These are phyloP conservation scores for Naso thynnoides DNA, from an alignment of 2,797 vertebrate genomes.

Conservation along the genomic window DNA sequence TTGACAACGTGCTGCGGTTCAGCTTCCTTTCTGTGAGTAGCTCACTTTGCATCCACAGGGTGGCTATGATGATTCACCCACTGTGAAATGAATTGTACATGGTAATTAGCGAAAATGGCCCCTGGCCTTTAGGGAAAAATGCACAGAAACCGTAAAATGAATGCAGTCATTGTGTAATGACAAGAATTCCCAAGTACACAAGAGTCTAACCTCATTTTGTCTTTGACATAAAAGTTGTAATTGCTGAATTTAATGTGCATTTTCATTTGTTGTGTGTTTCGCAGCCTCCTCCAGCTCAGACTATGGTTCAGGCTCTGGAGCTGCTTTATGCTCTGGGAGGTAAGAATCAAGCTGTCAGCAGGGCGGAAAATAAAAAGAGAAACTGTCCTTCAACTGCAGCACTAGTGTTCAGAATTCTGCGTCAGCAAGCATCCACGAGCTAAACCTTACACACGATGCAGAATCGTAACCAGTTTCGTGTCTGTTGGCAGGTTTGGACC, in stretches of 20 bases:
- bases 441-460: constrained; percentile 10
- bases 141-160: constrained; percentile 33
- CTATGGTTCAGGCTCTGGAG: constrained; percentile 99
- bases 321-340: constrained; percentile 97
- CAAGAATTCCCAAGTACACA: not conserved
- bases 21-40: constrained; percentile 94
- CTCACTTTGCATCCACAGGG: constrained; percentile 43
- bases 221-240: constrained; percentile 13
- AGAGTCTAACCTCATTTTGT: constrained; percentile 10
- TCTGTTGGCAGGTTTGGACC: constrained; percentile 90
- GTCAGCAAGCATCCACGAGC: constrained; percentile 2
- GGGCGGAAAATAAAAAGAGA: not conserved
- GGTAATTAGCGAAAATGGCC: constrained; percentile 60
- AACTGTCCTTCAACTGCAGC: constrained; percentile 27
- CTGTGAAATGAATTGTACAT: constrained; percentile 57
- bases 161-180: constrained; percentile 34
- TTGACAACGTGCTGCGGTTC: constrained; percentile 98
- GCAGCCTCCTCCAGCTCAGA: constrained; percentile 97
- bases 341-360: constrained; percentile 75
- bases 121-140: constrained; percentile 14
- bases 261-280: constrained; percentile 20
- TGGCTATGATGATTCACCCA: constrained; percentile 49
- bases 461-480: constrained; percentile 15
- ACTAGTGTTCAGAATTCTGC: constrained; percentile 21
- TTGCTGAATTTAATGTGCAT: not conserved